Conservation (phyloP, 2,888 invertebrate species). For the Agriopis leucophaearia region DNA sequence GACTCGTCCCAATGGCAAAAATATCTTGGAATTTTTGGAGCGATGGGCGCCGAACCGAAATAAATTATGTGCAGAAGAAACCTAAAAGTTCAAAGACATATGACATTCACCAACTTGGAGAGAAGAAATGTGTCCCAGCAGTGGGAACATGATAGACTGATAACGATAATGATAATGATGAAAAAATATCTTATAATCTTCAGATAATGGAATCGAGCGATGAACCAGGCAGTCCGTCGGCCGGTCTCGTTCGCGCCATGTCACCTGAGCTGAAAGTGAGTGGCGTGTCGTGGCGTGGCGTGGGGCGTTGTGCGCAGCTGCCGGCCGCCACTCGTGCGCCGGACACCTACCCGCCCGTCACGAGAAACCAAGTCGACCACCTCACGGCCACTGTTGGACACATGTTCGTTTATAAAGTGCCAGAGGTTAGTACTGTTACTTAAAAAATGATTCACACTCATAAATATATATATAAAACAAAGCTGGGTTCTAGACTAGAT, state of each 20-base stretch:
- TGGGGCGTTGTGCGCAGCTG: conserved; percentile 80
- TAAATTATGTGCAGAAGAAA: too few relatives aligned
- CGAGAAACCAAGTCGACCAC: conserved; percentile 94
- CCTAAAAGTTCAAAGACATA: too few relatives aligned
- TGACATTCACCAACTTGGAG: too few relatives aligned
- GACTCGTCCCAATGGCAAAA: too few relatives aligned
- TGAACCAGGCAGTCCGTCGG: conserved; percentile 87
- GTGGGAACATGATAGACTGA: neutral
- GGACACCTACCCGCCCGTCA: conserved; percentile 91
- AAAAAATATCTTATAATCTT: neutral
- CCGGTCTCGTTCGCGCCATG: conserved; percentile 87
- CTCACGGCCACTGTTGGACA: conserved; percentile 94
- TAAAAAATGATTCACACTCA: too few relatives aligned
- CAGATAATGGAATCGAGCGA: conserved; percentile 80
- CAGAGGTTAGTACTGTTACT: conserved; percentile 85
- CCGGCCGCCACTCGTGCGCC: conserved; percentile 82
- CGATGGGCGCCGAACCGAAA: too few relatives aligned
- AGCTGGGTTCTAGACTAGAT: too few relatives aligned
- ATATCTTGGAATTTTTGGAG: too few relatives aligned
- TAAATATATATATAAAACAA: too few relatives aligned
- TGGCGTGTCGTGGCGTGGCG: conserved; percentile 88
- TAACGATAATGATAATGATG: too few relatives aligned
- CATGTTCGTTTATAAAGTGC: conserved; percentile 92
- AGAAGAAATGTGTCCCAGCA: too few relatives aligned
- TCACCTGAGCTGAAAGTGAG: conserved; percentile 89